Evolutionary conservation across 2,888 invertebrate species (phyloP).

Genomic region (Dolichomitus sp.): DNA sequence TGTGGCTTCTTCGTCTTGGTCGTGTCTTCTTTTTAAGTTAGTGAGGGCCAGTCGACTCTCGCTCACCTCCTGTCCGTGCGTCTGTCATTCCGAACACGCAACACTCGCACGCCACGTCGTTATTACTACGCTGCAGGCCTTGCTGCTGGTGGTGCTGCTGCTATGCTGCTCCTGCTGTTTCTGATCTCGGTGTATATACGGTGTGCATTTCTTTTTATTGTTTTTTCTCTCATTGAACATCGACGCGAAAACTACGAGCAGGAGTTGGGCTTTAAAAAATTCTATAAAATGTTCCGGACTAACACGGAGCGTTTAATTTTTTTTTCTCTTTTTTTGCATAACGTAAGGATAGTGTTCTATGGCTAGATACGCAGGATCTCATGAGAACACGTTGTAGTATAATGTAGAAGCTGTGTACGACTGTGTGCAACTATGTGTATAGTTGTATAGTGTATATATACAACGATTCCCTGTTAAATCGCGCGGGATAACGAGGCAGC

Average conservation of each 20-base stretch:
- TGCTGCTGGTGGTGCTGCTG: constrained; percentile 49
- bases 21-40: constrained; percentile 27
- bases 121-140: constrained; percentile 77
- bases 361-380: constrained; percentile 17
- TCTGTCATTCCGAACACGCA: constrained; percentile 84
- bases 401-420: constrained; percentile 9
- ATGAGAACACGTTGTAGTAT: constrained; percentile 9
- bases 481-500: constrained; percentile 65
- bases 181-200: constrained; percentile 26
- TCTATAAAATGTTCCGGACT: constrained; percentile 18
- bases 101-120: constrained; percentile 80
- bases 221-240: constrained; percentile 61
- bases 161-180: constrained; percentile 68
- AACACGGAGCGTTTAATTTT: constrained; percentile 14
- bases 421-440: background rate
- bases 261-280: background rate
- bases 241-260: constrained; percentile 12
- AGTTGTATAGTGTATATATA: background rate
- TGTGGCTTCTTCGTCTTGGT: constrained; percentile 2
- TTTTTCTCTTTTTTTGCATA: background rate
- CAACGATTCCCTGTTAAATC: constrained; percentile 63
- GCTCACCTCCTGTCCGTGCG: constrained; percentile 83
- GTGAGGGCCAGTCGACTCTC: constrained; percentile 67
- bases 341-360: background rate
- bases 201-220: constrained; percentile 42